Evolutionary conservation across 1,140 invertebrate genomes (phyloP), one percentile per base, ranked within the genome.

Genomic region (Leptopilina clavipes): DNA sequence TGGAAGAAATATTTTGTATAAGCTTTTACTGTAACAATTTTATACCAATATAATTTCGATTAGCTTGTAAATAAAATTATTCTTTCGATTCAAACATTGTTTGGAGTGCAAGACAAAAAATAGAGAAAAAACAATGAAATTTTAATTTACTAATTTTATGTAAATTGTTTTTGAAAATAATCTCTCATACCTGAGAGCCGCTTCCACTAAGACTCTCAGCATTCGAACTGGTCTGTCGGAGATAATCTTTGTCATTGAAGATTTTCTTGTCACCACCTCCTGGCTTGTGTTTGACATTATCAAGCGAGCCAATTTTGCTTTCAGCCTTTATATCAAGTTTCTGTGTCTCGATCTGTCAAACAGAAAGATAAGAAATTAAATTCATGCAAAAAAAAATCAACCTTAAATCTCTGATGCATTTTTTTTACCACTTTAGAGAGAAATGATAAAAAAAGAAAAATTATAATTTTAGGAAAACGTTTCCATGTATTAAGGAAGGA

Each of bases 221-320:
- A 74, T 93, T 93, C 18, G 94, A 94, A 73, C 92, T 91, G 77
- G 93, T 92, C 85, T 98, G 95, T 89, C 95, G 95, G 84, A 98
- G 93, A 92, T 98, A 98, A 77, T 97, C 96, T 91, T 96, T 97
- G 91, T 98, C 96, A 87, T 98, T 96, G 89, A 98, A 98, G 86
- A 97, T 97, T 91, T 97, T 97, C 89, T 95, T 95, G 73, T 97
- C 96, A 45, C 98, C 98, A 73, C 98, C 98, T 74, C 97, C 96
- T 59, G 98, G 96, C 90, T 94, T 95, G 91, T 99, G 95, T 88
- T 97, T 96, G 74, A 98, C 94, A 90, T 99, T 99, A 87, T 98
- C 96, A 91, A 98, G 87, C 22, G 97, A 98, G 72, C 97, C 97
- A 79, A 98, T 92, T 91, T 97, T 96, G 90, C 95, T 96, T 89